Conservation (phyloP, 2,113 vertebrate species). For the Nothobranchius furzeri region DNA sequence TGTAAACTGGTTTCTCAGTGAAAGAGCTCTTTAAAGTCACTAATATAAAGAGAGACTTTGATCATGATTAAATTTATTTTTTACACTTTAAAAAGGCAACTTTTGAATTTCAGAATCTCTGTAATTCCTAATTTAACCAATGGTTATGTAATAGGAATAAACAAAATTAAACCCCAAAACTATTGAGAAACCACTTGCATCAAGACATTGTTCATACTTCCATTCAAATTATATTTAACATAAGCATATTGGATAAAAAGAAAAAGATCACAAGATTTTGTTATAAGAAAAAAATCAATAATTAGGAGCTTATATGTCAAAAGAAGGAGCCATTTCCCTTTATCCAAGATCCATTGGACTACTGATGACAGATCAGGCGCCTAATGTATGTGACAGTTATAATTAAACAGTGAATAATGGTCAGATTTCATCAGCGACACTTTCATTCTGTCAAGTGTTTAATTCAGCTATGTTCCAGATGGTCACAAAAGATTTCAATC, state of each 20-base stretch:
- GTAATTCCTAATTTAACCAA: slow-evolving; percentile 11
- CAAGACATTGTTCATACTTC: slow-evolving; percentile 22
- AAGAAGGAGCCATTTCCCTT: slow-evolving; percentile 39
- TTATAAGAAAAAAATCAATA: slow-evolving; percentile 27
- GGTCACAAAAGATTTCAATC: slow-evolving; percentile 60
- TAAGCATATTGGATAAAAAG: slow-evolving; percentile 46
- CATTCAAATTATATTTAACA: slow-evolving; percentile 26
- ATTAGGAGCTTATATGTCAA: slow-evolving; percentile 28
- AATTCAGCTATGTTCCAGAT: slow-evolving; percentile 61
- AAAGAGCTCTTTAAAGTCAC: too few relatives aligned
- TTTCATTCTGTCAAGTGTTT: slow-evolving; percentile 48
- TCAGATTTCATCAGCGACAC: slow-evolving; percentile 47
- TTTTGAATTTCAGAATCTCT: slow-evolving; percentile 22
- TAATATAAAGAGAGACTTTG: not conserved
- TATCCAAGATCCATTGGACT: slow-evolving; percentile 24
- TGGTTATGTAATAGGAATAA: slow-evolving; percentile 3
- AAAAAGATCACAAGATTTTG: slow-evolving; percentile 41
- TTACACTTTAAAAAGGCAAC: slow-evolving; percentile 18
- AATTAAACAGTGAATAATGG: slow-evolving; percentile 56
- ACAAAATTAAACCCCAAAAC: not conserved
- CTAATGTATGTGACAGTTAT: slow-evolving; percentile 48
- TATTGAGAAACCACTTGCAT: slow-evolving; percentile 2
- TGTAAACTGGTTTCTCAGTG: too few relatives aligned
- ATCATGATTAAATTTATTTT: slow-evolving; percentile 4
- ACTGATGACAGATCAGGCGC: slow-evolving; percentile 37